Evolutionary conservation across 2,113 vertebrate species (phyloP).

Genomic region (Gymnorhina tibicen): DNA sequence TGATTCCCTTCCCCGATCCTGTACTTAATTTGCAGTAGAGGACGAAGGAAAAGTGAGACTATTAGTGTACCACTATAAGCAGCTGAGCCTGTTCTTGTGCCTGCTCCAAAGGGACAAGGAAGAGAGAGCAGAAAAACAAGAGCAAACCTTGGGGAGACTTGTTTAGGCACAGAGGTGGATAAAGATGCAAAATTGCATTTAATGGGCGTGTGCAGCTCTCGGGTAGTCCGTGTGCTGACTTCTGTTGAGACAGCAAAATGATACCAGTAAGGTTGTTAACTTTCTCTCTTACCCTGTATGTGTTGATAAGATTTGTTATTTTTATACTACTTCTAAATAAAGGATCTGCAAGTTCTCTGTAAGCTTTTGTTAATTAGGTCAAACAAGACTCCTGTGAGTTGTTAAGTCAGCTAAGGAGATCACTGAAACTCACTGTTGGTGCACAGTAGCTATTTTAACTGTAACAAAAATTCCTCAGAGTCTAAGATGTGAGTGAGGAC

Average conservation of each 20-base stretch:
- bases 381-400: constrained; percentile 49
- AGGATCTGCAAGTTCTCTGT: constrained; percentile 14
- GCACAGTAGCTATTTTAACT: constrained; percentile 49
- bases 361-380: constrained; percentile 59
- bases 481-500: constrained; percentile 22
- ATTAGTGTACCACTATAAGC: background rate
- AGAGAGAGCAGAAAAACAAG: background rate
- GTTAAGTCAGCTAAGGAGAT: constrained; percentile 53
- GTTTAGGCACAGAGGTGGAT: background rate
- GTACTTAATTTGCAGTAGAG: background rate
- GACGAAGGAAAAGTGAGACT: background rate
- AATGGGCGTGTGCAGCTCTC: background rate
- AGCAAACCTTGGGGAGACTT: background rate
- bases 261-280: background rate
- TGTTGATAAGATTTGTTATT: constrained; percentile 39
- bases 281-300: background rate
- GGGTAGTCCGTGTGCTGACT: background rate
- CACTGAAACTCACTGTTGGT: constrained; percentile 2
- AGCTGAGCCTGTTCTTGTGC: background rate
- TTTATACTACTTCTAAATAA: constrained; percentile 49
- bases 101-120: background rate
- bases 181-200: background rate
- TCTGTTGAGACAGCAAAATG: background rate
- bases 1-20: background rate
- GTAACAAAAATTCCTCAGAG: constrained; percentile 30